Percentiles rank a stretch among this genome's conserved stretches.
phyloP scores from a whole-genome alignment of 2,888 invertebrate genomes.

The Xestia c-nigrum region DNA sequence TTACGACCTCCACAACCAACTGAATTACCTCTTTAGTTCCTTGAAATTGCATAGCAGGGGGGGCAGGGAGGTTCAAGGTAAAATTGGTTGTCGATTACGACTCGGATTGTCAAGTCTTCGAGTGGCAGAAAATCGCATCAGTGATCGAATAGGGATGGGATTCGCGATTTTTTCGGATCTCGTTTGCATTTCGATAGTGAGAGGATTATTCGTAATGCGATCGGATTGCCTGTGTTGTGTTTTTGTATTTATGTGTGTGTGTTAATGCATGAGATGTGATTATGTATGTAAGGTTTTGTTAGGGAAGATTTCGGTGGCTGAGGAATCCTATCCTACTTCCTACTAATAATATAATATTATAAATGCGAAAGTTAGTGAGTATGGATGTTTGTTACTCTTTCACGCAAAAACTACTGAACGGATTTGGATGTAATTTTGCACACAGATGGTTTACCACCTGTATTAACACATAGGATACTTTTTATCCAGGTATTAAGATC shows the following conservation, averaged over 20 bases:
- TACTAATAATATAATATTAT: too few relatives aligned
- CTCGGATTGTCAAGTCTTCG: slow-evolving; percentile 80
- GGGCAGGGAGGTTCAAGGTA: slow-evolving; percentile 31
- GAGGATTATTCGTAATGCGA: slow-evolving; percentile 64
- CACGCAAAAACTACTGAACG: too few relatives aligned
- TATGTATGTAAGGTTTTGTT: slow-evolving; percentile 22
- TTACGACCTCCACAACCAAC: slow-evolving; percentile 25
- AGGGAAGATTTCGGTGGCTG: not conserved
- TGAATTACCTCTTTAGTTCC: slow-evolving; percentile 18
- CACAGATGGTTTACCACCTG: too few relatives aligned
- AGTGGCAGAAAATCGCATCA: slow-evolving; percentile 87
- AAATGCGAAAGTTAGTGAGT: too few relatives aligned
- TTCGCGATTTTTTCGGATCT: slow-evolving; percentile 61
- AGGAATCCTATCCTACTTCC: too few relatives aligned
- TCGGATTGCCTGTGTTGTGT: slow-evolving; percentile 47
- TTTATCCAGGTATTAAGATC: too few relatives aligned
- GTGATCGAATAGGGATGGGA: slow-evolving; percentile 69
- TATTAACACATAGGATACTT: too few relatives aligned
- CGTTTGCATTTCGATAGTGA: slow-evolving; percentile 70
- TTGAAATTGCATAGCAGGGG: slow-evolving; percentile 16
- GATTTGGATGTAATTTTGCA: too few relatives aligned
- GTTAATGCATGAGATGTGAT: slow-evolving; percentile 31
- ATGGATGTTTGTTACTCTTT: too few relatives aligned
- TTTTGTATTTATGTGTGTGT: slow-evolving; percentile 32
- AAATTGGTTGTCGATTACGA: slow-evolving; percentile 71